A percentile compares a stretch with the other conserved stretches of the same genome.
These are phyloP conservation scores for Notechis scutatus DNA, from an alignment of 2,113 vertebrate species.

Conservation along the genomic window DNA sequence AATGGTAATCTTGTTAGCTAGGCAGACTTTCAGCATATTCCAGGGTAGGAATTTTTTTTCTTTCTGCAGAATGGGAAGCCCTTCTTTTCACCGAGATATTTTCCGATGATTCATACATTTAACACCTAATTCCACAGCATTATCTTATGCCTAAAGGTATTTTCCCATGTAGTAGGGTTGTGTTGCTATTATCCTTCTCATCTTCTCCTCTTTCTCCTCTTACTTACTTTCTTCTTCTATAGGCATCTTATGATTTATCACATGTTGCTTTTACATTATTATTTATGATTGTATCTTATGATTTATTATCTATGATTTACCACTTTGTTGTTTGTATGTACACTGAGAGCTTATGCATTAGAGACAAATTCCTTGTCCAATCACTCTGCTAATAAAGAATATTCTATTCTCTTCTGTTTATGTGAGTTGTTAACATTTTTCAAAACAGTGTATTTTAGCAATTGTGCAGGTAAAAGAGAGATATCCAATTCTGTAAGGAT, in stretches of 20 bases:
- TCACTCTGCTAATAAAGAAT: neutral
- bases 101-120: neutral
- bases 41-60: neutral
- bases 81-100: neutral
- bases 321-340: too few species aligned
- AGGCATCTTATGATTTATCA: too few species aligned
- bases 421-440: neutral
- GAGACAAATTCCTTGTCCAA: too few species aligned
- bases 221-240: neutral
- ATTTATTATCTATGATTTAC: too few species aligned
- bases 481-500: neutral
- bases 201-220: too few species aligned
- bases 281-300: too few species aligned
- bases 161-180: neutral
- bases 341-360: too few species aligned
- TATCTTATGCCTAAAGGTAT: neutral
- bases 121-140: neutral
- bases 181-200: too few species aligned
- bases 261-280: neutral
- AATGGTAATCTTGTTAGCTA: neutral
- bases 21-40: neutral
- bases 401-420: neutral
- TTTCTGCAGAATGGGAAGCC: neutral
- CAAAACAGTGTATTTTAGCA: neutral
- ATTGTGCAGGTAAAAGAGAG: neutral